Evolutionary conservation across 2,888 invertebrate genomes (phyloP).

Genomic region (Sphinx pinastri): DNA sequence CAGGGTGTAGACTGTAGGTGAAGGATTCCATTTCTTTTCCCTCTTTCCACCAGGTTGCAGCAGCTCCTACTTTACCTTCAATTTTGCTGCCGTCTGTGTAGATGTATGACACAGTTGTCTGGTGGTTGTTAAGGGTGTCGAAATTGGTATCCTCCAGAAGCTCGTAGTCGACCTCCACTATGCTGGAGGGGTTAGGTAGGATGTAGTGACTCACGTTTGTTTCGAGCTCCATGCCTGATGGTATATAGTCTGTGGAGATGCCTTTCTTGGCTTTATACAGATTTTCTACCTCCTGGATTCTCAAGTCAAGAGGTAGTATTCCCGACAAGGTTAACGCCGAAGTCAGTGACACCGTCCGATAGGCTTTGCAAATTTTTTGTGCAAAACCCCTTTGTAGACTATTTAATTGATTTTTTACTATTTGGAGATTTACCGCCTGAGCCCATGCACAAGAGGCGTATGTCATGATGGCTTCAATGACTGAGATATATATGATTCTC

Average conservation of each 20-base stretch:
- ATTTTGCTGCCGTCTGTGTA: slow-evolving; percentile 29
- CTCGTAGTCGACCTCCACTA: slow-evolving; percentile 2
- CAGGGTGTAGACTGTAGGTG: neutral
- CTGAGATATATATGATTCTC: neutral
- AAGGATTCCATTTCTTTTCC: neutral
- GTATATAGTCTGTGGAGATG: slow-evolving; percentile 7
- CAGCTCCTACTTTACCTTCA: slow-evolving; percentile 4
- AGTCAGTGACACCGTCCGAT: slow-evolving; percentile 34
- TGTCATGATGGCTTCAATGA: slow-evolving; percentile 18
- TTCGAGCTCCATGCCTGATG: slow-evolving; percentile 8
- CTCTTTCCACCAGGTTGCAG: neutral
- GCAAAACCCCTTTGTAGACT: neutral
- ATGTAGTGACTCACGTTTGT: neutral
- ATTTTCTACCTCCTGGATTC: slow-evolving; percentile 32
- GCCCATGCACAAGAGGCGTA: neutral
- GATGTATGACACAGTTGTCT: slow-evolving; percentile 20
- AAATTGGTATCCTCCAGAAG: slow-evolving; percentile 19
- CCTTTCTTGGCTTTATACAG: slow-evolving; percentile 28
- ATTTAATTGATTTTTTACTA: neutral
- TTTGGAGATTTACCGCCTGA: neutral
- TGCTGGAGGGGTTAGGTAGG: slow-evolving; percentile 11
- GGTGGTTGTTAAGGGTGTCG: neutral
- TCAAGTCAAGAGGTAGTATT: slow-evolving; percentile 36
- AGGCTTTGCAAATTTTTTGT: slow-evolving; percentile 28
- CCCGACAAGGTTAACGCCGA: slow-evolving; percentile 35